Percentiles rank a stretch among this genome's conserved stretches.
phyloP scores from a whole-genome alignment of 1,140 invertebrate species.

The Magallana ariakensis region DNA sequence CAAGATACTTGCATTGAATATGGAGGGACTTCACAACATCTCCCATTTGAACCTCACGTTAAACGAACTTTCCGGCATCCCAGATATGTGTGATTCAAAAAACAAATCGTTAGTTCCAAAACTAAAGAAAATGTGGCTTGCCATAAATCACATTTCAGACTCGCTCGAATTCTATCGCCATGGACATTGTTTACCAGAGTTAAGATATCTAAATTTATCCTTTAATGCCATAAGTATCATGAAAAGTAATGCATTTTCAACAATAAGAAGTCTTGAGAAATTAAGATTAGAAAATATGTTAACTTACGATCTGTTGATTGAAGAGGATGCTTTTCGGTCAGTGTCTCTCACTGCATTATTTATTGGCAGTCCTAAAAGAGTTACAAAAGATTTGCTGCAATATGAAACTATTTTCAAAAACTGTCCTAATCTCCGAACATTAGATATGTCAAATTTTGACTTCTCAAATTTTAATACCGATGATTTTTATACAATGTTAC shows the following conservation, averaged over 20 bases:
- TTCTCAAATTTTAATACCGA: not conserved
- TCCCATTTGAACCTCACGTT: not conserved
- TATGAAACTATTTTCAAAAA: not conserved
- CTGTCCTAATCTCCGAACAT: not conserved
- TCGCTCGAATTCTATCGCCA: not conserved
- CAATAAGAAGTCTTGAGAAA: not conserved
- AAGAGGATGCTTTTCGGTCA: not conserved
- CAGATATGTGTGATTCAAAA: not conserved
- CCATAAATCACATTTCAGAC: conserved; percentile 5
- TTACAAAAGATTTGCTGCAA: not conserved
- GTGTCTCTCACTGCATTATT: not conserved
- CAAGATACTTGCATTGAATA: not conserved
- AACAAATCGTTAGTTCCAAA: not conserved
- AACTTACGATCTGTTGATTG: conserved; percentile 2
- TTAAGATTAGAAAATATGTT: not conserved
- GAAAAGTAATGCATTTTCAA: conserved; percentile 9
- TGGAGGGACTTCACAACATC: not conserved
- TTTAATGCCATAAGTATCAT: conserved; percentile 9
- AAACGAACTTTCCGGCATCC: not conserved
- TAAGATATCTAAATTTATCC: not conserved
- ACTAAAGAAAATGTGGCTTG: not conserved
- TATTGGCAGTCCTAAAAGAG: not conserved
- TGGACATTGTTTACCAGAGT: not conserved
- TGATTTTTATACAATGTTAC: not conserved
- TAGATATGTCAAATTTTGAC: conserved; percentile 18